Base-by-base conservation (phyloP, 2,888 invertebrate genomes). In the Mylabris sibirica region DNA sequence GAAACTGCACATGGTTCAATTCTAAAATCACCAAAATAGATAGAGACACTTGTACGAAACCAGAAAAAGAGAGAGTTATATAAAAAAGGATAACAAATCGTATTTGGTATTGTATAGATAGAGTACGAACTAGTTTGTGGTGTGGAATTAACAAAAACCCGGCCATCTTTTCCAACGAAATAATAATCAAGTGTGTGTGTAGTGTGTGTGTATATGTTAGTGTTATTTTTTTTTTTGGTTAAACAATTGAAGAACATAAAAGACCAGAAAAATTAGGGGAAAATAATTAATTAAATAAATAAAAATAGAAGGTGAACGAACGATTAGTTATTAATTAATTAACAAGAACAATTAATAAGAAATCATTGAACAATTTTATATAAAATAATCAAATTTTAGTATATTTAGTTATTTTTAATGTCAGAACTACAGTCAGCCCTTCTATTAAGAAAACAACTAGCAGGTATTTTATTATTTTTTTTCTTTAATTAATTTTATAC, bases 361-460 rank as follows among this genome's bases (percentile, higher is more conserved):
- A 41, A 41, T 41, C 1, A 41, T 14, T 14, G 41, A 41, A 41
- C 41, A 41, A 41, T 41, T 41, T 41, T 14, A 6, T 35, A 35
- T 35, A 9, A 35, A 11, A 11, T 35, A 14, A 38, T 44, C 44
- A 44, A 44, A 44, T 41, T 41, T 41, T 41, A 14, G 14, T 41
- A 14, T 14, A 20, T 20, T 49, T 49, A 49, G 49, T 90, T 90
- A 91, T 90, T 91, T 92, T 93, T 92, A 92, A 95, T 95, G 95
- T 94, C 95, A 91, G 95, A 95, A 90, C 92, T 92, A 91, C 96
- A 96, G 92, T 96, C 96, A 88, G 93, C 96, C 87, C 92, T 96
- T 88, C 90, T 96, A 89, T 90, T 96, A 88, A 92, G 94, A 89
- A 96, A 96, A 91, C 96, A 96, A 90, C 90, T 96, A 89, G 95